Base-by-base conservation (phyloP, 2,113 vertebrate species). In the Recurvirostra avosetta region DNA sequence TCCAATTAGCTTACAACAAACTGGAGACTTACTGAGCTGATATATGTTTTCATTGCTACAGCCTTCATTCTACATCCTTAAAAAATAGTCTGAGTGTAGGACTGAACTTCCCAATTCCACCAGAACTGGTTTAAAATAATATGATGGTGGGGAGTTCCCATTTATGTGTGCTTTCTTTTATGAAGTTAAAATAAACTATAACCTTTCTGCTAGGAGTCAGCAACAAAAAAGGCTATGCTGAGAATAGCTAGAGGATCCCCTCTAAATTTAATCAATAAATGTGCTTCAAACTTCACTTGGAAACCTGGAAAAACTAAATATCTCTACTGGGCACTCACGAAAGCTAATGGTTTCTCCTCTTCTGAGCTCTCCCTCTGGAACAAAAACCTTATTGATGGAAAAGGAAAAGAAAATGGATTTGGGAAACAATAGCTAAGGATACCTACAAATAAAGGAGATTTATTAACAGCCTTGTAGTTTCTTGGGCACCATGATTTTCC, bases 331-430 rank as follows among this genome's bases (percentile, higher is more conserved):
- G 17, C 15, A 45, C 19, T 83, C 30, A 80, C 40, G 79, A 86
- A 92, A 90, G 30, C 18, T 92, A 66, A 65, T 68, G 53, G 27
- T 78, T 92, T 76, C 71, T 71, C 38, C 27, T 83, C 32, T 70
- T 83, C 40, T 86, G 49, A 80, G 52, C 36, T 83, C 43, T 79
- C 30, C 53, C 21, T 79, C 30, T 79, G 41, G 53, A 92, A 67
- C 45, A 88, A 83, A 94, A 66, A 29, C 15, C 11, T 74, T 86
- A 58, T 40, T 91, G 67, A 93, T 76, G 49, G 45, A 77, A 95
- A 92, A 86, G 17, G 40, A 68, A 92, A 90, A 93, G 27, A 86
- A 92, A 95, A 93, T 88, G 34, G 40, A 86, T 88, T 73, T 92
- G 30, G 45, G 27, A 94, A 97, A 88, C 67, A 82, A 90, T 86